Evolutionary conservation across 2,113 vertebrate species (phyloP), one percentile per base, ranked within the genome.

Genomic region (Glaucomys volans): DNA sequence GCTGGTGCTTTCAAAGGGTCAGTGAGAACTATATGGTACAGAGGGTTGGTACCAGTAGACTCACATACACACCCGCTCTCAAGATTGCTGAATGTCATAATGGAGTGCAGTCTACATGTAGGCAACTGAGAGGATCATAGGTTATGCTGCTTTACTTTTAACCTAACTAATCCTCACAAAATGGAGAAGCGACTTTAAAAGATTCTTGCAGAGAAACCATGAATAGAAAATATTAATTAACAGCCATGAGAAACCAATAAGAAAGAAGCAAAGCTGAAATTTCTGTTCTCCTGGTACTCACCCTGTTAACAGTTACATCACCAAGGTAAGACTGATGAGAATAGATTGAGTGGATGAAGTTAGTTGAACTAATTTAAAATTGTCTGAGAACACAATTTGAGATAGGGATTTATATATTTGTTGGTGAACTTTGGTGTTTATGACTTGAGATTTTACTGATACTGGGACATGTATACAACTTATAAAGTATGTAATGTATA

Each of bases 11-110:
- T 93, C 94, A 62, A 52, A 22, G 28, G 40, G 62, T 1, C 14
- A 9, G 1, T 1, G 3, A 10, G 52, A 14, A 7, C 16, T n/a
- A 11, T 1, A 2, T 4, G 17, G 42, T 1, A 17, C 0, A 9
- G 54, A 30, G 17, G 44, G 32, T 2, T 67, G 30, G 24, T 18
- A 5, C 2, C 12, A 69, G 69, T 7, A 8, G 5, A 52, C 40
- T 77, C 22, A 5, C 0, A 4, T 2, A 9, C 24, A 40, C 0
- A 18, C 12, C 42, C 62, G 32, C 54, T 47, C 59, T 42, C 22
- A 20, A 28, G 30, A 28, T 7, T 17, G 44, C 69, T 28, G 2
- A 0, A 8, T 24, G 9, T 22, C 54, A 40, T 10, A 6, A 28
- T 24, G n/a, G 11, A 22, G 26, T 17, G 22, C 12, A 32, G 40